Percentiles rank a stretch among this genome's conserved stretches.
These are phyloP conservation scores for Tribolium madens DNA, from an alignment of 1,140 invertebrate genomes.

Conservation along the genomic window DNA sequence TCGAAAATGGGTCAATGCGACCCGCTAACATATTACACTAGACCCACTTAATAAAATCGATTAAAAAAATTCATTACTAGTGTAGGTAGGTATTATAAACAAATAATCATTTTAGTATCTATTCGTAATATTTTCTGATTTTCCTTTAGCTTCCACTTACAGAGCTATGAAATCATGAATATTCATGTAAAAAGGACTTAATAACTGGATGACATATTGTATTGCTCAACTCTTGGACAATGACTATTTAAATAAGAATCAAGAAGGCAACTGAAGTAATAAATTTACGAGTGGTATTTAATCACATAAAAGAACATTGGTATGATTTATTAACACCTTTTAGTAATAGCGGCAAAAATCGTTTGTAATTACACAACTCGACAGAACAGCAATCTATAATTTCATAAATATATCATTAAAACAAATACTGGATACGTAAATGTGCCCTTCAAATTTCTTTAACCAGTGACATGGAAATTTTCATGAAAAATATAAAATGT, in stretches of 20 bases:
- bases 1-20: slow-evolving; percentile 56
- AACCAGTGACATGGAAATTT: neutral
- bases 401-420: slow-evolving; percentile 2
- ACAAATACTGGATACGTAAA: neutral
- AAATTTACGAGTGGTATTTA: slow-evolving; percentile 20
- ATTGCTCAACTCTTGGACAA: slow-evolving; percentile 3
- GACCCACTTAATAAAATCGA: slow-evolving; percentile 47
- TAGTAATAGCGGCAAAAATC: slow-evolving; percentile 1
- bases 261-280: slow-evolving; percentile 1
- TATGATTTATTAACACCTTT: slow-evolving; percentile 31
- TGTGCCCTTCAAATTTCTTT: neutral
- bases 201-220: slow-evolving; percentile 10
- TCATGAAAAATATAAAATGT: neutral
- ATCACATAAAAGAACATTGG: slow-evolving; percentile 14
- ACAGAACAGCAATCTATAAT: no score
- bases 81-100: no score
- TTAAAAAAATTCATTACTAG: neutral
- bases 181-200: neutral
- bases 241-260: slow-evolving; percentile 5
- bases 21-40: slow-evolving; percentile 57
- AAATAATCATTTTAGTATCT: no score
- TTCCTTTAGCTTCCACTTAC: no score
- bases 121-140: no score
- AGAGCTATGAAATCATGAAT: slow-evolving; percentile 5
- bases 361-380: slow-evolving; percentile 22